Evolutionary conservation across 2,797 vertebrate genomes (phyloP).

Genomic region (Syndactyla subalaris): DNA sequence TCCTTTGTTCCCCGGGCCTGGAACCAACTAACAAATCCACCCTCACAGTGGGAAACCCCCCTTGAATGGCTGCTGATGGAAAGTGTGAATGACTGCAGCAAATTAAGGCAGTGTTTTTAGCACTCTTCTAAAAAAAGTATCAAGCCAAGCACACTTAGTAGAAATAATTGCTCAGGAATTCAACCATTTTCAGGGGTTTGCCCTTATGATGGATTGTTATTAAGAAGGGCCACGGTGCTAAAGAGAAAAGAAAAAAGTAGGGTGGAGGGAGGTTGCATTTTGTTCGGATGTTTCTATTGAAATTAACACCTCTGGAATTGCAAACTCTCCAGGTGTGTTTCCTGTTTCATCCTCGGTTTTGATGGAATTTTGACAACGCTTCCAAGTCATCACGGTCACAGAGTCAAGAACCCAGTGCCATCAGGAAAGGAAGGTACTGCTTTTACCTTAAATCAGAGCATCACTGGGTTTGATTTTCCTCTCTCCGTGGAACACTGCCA

Average conservation of each 20-base stretch:
- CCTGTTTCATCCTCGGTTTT: background rate
- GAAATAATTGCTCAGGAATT: background rate
- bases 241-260: background rate
- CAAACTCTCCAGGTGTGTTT: background rate
- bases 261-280: background rate
- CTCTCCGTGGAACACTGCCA: background rate
- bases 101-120: background rate
- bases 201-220: background rate
- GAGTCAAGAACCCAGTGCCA: rapidly evolving
- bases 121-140: background rate
- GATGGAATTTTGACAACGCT: background rate
- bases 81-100: background rate
- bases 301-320: background rate
- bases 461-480: background rate
- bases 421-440: background rate
- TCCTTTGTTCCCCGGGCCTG: slow-evolving; percentile 14
- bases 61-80: background rate
- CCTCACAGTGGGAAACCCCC: background rate
- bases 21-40: slow-evolving; percentile 1
- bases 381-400: background rate
- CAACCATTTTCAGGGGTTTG: background rate
- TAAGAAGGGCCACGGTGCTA: background rate
- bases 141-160: background rate
- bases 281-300: background rate
- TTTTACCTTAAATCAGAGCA: background rate